Percentiles rank a stretch among this genome's conserved stretches.
phyloP scores from a whole-genome alignment of 1,140 invertebrate genomes.

The Capitella teleta region DNA sequence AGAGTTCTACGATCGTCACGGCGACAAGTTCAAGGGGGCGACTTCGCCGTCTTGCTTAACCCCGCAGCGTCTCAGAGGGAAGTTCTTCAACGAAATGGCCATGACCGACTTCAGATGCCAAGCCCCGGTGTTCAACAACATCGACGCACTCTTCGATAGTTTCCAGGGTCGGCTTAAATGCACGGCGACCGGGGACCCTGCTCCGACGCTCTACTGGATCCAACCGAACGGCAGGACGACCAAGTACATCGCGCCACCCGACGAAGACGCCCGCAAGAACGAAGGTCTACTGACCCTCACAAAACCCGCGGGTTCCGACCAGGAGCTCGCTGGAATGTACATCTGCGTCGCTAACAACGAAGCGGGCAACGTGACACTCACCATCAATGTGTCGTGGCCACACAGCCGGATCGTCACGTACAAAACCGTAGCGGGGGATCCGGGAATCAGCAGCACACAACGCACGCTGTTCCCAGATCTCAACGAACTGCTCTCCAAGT shows the following conservation, averaged over 20 bases:
- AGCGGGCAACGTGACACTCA: slow-evolving; percentile 37
- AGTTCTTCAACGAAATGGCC: slow-evolving; percentile 22
- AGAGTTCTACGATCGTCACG: slow-evolving; percentile 21
- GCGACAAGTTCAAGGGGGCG: slow-evolving; percentile 23
- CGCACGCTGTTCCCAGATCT: background rate
- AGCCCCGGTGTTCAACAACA: slow-evolving; percentile 34
- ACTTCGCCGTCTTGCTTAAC: slow-evolving; percentile 25
- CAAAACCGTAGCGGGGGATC: background rate
- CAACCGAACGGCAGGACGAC: slow-evolving; percentile 26
- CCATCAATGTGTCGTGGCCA: slow-evolving; percentile 35
- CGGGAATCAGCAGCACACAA: background rate
- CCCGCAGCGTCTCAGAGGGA: slow-evolving; percentile 20
- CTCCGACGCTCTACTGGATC: slow-evolving; percentile 36
- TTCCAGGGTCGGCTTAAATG: slow-evolving; percentile 30
- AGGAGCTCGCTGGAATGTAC: slow-evolving; percentile 23
- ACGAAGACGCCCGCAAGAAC: slow-evolving; percentile 14
- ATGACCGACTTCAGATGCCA: slow-evolving; percentile 34
- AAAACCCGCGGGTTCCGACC: slow-evolving; percentile 7
- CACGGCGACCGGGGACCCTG: slow-evolving; percentile 32
- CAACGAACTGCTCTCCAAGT: too few relatives aligned
- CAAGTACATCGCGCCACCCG: slow-evolving; percentile 20
- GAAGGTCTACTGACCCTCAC: background rate
- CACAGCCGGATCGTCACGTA: background rate
- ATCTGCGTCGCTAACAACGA: slow-evolving; percentile 37
- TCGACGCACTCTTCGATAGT: slow-evolving; percentile 30